These are phyloP conservation scores for Trisateles emortualis DNA, from an alignment of 2,888 invertebrate genomes.

Conservation along the genomic window DNA sequence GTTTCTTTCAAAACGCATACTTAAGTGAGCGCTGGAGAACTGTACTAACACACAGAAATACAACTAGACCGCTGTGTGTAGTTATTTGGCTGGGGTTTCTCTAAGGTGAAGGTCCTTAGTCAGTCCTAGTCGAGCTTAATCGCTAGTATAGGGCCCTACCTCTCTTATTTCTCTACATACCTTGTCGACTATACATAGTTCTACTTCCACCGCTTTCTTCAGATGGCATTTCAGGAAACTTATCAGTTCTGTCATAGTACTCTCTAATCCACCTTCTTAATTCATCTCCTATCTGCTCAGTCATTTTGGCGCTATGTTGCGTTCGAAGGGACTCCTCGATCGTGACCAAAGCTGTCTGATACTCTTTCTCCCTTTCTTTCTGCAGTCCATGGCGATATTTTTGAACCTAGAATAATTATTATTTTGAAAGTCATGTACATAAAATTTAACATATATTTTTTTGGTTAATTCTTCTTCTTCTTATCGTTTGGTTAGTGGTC, in stretches of 20 bases:
- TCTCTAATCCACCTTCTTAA: constrained; percentile 95
- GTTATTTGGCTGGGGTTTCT: no score
- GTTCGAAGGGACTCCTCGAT: constrained; percentile 89
- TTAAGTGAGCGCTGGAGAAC: no score
- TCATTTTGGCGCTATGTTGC: constrained; percentile 91
- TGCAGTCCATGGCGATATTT: constrained; percentile 89
- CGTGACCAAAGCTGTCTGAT: constrained; percentile 88
- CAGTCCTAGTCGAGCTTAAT: no score
- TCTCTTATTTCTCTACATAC: constrained; percentile 54
- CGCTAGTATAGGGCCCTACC: neutral
- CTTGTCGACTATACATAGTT: constrained; percentile 93
- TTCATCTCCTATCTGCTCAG: constrained; percentile 95
- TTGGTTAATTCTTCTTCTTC: no score
- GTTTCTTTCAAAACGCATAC: no score
- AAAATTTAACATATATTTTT: neutral
- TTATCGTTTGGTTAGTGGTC: no score
- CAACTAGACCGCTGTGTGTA: no score
- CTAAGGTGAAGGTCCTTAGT: no score
- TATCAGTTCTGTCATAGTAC: constrained; percentile 93
- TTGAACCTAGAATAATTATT: constrained; percentile 48
- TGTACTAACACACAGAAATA: no score
- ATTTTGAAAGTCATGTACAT: neutral
- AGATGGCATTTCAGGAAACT: constrained; percentile 96
- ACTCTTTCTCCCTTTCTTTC: constrained; percentile 89
- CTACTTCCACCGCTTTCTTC: constrained; percentile 96